Percentiles rank a stretch among this genome's conserved stretches.
phyloP scores from a whole-genome alignment of 2,797 vertebrate species.

The Dryobates pubescens region DNA sequence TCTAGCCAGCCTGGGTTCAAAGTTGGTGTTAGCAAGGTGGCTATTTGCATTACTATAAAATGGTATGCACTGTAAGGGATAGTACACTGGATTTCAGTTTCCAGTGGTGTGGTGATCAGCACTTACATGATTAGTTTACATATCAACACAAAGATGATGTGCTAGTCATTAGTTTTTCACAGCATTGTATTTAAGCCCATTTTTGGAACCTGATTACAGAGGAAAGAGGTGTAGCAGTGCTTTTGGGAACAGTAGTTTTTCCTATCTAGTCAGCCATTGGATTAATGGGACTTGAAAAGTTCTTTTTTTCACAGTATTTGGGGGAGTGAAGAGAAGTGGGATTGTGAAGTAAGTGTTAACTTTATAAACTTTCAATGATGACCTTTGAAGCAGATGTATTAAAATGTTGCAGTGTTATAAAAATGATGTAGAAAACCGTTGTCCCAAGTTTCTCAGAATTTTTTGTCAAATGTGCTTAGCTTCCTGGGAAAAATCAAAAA shows the following conservation, averaged over 20 bases:
- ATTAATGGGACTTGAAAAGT: background rate
- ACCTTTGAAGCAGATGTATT: background rate
- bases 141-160: background rate
- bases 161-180: background rate
- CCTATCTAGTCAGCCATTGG: background rate
- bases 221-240: background rate
- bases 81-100: background rate
- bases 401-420: background rate
- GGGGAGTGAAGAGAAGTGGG: background rate
- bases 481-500: background rate
- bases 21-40: background rate
- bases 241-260: background rate
- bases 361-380: background rate
- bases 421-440: background rate
- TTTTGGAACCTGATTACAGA: background rate
- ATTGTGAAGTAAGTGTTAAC: background rate
- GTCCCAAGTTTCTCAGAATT: background rate
- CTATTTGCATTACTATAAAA: background rate
- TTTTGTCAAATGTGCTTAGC: background rate
- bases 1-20: slow-evolving; percentile 11
- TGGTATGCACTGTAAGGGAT: background rate
- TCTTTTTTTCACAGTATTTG: background rate
- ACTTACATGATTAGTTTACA: background rate
- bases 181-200: background rate
- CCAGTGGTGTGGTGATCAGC: background rate